Base-by-base conservation (phyloP, 2,113 vertebrate genomes). In the Corythornis vintsioides region DNA sequence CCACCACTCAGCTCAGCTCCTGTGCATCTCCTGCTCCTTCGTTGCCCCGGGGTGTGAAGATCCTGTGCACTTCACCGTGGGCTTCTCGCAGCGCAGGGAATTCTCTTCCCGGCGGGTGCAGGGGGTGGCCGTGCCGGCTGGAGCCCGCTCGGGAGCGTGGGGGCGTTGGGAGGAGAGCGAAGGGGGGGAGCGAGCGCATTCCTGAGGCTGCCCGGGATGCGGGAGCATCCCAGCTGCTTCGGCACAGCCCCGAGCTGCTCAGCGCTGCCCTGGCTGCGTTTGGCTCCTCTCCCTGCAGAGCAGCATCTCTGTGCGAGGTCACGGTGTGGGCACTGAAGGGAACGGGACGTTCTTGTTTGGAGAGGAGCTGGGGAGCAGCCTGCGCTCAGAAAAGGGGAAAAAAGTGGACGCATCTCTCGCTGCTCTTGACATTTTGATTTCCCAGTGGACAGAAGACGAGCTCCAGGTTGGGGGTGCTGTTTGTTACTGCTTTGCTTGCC, bases 371-470 rank as follows among this genome's bases (percentile, higher is more conserved):
- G 43, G 48, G 43, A 38, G 3, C n/a, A 9, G 29, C 1, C 22
- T 11, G 29, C 14, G 0, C n/a, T 48, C 8, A 1, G 56, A 12
- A 48, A 4, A 3, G 6, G 48, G 4, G 3, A 5, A 48, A 11
- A 35, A 38, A 18, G 9, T 24, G 11, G 3, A 47, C 29, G 5
- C 3, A 6, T 53, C 13, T 60, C 17, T 64, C 15, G 2, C 48
- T 29, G 40, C 40, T 18, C 15, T 63, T 21, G 8, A 13, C 13
- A 29, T 61, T 38, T 38, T 60, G 26, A 38, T 14, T 13, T 13
- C 48, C 22, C 26, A 2, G 1, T 73, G 45, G 53, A 11, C 16
- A 18, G 80, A 47, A 60, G 67, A 22, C 9, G 10, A 52, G 22
- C 15, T 43, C 17, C 13, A 40, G 43, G 38, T 42, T 24, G 6